Evolutionary conservation across 1,140 invertebrate species (phyloP), one percentile per base, ranked within the genome.

Genomic region (Saccostrea cuccullata): DNA sequence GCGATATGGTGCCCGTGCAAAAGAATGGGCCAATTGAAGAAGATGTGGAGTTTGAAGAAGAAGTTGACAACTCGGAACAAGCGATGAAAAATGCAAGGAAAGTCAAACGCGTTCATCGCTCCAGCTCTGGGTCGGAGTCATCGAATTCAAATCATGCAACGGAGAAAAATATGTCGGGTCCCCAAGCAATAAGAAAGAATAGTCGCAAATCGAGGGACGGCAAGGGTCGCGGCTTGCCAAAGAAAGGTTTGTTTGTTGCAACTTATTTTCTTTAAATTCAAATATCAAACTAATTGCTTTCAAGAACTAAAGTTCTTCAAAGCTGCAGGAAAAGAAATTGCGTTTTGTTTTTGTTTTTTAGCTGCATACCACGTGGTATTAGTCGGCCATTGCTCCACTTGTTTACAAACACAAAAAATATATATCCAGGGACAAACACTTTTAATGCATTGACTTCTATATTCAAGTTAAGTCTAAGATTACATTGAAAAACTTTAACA

Each of bases 141-240:
- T 13, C 70, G 17, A 86, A 87, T 30, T 84, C 84, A 17, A 86
- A 85, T 67, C 40, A 26, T 4, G 47, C 36, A 86, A 17, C 23
- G 12, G 47, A 82, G 84, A 40, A 40, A 23, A 88, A 90, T 84
- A 58, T 58, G 58, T 64, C 85, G 47, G 56, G 77, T 47, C 26
- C 87, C 56, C 73, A 89, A 36, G 86, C 89, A 20, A 85, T 91
- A 55, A 86, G 90, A n/a, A 93, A 93, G 89, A 93, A 93, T 83
- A 93, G 92, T 89, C 88, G 92, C 30, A 92, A 92, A 82, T 93
- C 92, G 13, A 40, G 92, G 84, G 89, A 92, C 86, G 92, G 92
- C 86, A 87, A 89, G 87, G 92, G 92, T 13, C 90, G 92, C 70
- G 92, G 92, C n/a, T 67, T 92, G 36, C 92, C 92, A 13, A 93